phyloP scores from a whole-genome alignment of 2,888 invertebrate genomes.

The Latheticus oryzae region DNA sequence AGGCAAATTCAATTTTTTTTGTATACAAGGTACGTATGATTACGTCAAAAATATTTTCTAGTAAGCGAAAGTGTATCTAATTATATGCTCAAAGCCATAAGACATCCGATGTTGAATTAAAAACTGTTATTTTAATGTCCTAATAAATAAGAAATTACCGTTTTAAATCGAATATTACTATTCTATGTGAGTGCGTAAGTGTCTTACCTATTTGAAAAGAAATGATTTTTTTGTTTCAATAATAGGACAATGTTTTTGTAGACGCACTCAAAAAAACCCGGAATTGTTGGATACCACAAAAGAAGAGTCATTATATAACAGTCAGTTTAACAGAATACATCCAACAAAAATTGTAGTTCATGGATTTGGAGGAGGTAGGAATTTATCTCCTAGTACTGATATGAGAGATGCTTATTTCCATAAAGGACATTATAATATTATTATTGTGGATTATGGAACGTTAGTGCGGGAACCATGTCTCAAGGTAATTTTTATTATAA shows the following conservation, averaged over 20 bases:
- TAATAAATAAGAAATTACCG: conserved; percentile 39
- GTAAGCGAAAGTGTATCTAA: conserved; percentile 45
- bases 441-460: conserved; percentile 86
- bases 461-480: conserved; percentile 86
- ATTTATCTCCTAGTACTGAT: conserved; percentile 85
- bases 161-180: conserved; percentile 32
- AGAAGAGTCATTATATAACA: conserved; percentile 76
- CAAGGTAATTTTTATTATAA: conserved; percentile 63
- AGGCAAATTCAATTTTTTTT: conserved; percentile 85
- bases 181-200: conserved; percentile 35
- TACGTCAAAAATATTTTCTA: conserved; percentile 26
- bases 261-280: conserved; percentile 80
- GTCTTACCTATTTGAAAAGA: no score
- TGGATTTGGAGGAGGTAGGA: conserved; percentile 89
- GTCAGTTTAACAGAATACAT: conserved; percentile 81
- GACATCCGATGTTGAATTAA: conserved; percentile 16
- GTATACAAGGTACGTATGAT: conserved; percentile 76
- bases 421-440: conserved; percentile 84
- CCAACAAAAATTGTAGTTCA: conserved; percentile 91
- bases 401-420: conserved; percentile 85
- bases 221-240: no score
- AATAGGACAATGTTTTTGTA: conserved; percentile 55
- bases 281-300: conserved; percentile 78
- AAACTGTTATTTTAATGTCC: conserved; percentile 35
- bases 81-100: conserved; percentile 33